phyloP scores from a whole-genome alignment of 1,140 invertebrate genomes.

The Apis cerana region DNA sequence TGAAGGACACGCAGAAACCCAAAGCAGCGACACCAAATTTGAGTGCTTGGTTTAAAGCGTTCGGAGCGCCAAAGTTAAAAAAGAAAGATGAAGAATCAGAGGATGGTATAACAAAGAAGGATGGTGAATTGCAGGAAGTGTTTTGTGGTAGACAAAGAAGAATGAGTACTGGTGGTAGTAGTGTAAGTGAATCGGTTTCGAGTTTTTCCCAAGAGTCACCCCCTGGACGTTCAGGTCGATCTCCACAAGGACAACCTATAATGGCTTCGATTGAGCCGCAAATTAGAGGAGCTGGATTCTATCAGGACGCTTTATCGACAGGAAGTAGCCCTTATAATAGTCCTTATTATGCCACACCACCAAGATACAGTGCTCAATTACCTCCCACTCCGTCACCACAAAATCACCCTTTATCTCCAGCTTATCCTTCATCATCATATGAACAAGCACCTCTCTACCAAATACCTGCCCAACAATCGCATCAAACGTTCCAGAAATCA shows the following conservation, averaged over 20 bases:
- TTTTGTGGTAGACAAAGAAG: slow-evolving; percentile 71
- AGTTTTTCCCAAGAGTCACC: slow-evolving; percentile 79
- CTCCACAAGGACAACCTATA: slow-evolving; percentile 74
- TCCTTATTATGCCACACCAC: slow-evolving; percentile 78
- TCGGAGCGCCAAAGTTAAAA: slow-evolving; percentile 88
- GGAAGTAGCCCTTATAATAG: slow-evolving; percentile 79
- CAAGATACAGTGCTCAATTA: slow-evolving; percentile 77
- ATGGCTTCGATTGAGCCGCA: slow-evolving; percentile 71
- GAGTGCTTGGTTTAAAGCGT: slow-evolving; percentile 95
- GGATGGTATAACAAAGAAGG: slow-evolving; percentile 64
- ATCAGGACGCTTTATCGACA: slow-evolving; percentile 77
- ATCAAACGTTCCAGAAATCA: slow-evolving; percentile 70
- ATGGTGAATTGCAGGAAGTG: slow-evolving; percentile 69
- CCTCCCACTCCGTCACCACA: slow-evolving; percentile 79
- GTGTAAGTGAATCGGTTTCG: slow-evolving; percentile 78
- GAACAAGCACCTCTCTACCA: slow-evolving; percentile 73
- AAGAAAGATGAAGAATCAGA: slow-evolving; percentile 78
- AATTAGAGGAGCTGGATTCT: slow-evolving; percentile 77
- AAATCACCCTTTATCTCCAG: slow-evolving; percentile 77
- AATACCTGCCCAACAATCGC: slow-evolving; percentile 62
- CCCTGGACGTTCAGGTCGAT: slow-evolving; percentile 69
- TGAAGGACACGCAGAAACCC: slow-evolving; percentile 74
- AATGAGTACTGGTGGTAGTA: slow-evolving; percentile 78
- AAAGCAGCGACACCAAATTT: slow-evolving; percentile 89
- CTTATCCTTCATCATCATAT: slow-evolving; percentile 75